Conservation (phyloP, 2,113 vertebrate genomes). For the Carassius carassius region DNA sequence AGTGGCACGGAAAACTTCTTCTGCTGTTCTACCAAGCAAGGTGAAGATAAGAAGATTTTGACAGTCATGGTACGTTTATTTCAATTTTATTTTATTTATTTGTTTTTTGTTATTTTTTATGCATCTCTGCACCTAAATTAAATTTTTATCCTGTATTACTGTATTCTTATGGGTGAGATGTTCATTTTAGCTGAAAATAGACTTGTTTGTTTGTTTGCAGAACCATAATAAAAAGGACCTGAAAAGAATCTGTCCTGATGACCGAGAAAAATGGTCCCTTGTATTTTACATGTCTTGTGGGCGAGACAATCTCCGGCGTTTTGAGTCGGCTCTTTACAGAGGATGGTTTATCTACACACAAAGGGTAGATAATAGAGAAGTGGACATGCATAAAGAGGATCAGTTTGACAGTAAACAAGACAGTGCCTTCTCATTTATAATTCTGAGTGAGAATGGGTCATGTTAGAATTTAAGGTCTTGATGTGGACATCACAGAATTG, state of each 20-base stretch:
- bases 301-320: neutral
- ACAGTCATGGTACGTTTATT: constrained; percentile 50
- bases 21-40: constrained; percentile 34
- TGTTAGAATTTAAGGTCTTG: neutral
- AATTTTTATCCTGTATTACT: too few relatives aligned
- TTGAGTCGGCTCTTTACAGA: constrained; percentile 51
- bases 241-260: constrained; percentile 31
- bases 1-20: constrained; percentile 51
- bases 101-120: too few relatives aligned
- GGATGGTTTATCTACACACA: constrained; percentile 52
- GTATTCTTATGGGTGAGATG: neutral
- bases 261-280: constrained; percentile 42
- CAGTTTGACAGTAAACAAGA: neutral
- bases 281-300: constrained; percentile 50
- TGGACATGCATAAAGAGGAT: neutral
- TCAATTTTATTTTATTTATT: too few relatives aligned
- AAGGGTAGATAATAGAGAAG: neutral
- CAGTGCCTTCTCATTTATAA: constrained; percentile 8
- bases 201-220: constrained; percentile 35
- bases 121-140: too few relatives aligned
- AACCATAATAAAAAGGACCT: constrained; percentile 5
- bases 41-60: constrained; percentile 11
- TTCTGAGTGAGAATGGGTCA: neutral
- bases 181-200: neutral
- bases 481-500: neutral